phyloP scores from a whole-genome alignment of 2,797 vertebrate genomes.

The Sebastes kiyomatsui region DNA sequence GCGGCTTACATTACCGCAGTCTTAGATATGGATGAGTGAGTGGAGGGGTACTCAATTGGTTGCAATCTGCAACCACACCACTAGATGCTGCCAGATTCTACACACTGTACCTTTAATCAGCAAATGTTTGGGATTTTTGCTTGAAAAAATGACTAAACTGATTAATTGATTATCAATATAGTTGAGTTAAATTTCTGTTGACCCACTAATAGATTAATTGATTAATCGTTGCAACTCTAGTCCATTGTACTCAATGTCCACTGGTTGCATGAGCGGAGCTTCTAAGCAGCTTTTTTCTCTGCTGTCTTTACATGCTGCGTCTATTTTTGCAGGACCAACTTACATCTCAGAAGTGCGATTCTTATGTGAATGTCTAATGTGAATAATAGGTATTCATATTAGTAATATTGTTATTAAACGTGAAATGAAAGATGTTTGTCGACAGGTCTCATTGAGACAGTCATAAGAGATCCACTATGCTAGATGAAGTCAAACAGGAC shows the following conservation, averaged over 20 bases:
- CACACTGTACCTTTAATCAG: not conserved
- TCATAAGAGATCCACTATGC: not conserved
- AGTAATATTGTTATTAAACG: not conserved
- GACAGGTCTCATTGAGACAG: not conserved
- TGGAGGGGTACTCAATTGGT: not conserved
- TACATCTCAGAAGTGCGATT: not conserved
- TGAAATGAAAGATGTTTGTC: not conserved
- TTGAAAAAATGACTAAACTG: not conserved
- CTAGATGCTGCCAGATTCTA: not conserved
- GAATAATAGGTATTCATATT: not conserved
- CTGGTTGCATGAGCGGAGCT: not conserved
- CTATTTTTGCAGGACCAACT: not conserved
- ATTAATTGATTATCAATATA: not conserved
- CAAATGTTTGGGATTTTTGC: not conserved
- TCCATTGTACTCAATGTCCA: not conserved
- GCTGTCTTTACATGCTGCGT: not conserved
- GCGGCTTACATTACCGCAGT: accelerated
- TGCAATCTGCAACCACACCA: not conserved
- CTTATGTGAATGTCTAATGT: not conserved
- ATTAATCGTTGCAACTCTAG: not conserved
- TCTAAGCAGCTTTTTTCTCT: not conserved
- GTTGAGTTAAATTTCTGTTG: not conserved
- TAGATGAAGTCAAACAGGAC: not conserved
- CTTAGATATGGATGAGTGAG: not conserved
- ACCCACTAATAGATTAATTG: not conserved